Percentiles rank a stretch among this genome's conserved stretches.
phyloP scores from a whole-genome alignment of 2,797 vertebrate species.

The Myotis pilosus region DNA sequence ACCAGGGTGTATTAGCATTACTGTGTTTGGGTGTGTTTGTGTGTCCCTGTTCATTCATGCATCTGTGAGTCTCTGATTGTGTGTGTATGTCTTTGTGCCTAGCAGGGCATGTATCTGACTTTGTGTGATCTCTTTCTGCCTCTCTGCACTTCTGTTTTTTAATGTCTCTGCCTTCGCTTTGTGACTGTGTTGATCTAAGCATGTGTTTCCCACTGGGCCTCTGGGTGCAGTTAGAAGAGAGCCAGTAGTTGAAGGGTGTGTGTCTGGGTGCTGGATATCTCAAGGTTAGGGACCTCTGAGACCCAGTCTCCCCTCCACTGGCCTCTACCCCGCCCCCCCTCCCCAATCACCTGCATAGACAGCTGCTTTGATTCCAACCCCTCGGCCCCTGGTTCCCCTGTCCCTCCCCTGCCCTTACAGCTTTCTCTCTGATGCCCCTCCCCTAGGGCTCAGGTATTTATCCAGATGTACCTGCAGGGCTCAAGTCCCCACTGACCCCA shows the following conservation, averaged over 20 bases:
- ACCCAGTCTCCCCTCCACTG: neutral
- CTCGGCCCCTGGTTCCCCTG: neutral
- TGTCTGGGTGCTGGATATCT: no score
- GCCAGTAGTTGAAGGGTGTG: neutral
- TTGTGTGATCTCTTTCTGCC: neutral
- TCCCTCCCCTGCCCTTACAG: neutral
- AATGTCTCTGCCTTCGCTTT: neutral
- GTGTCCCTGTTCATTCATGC: neutral
- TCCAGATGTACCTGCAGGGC: neutral
- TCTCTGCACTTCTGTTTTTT: neutral
- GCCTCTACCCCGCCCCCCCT: neutral
- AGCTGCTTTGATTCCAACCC: no score
- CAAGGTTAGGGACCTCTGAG: neutral
- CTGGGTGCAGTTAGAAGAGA: neutral
- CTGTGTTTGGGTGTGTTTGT: neutral
- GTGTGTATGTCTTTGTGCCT: neutral
- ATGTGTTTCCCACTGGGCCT: neutral
- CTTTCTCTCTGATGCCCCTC: neutral
- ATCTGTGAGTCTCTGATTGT: conserved; percentile 28
- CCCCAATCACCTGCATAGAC: neutral
- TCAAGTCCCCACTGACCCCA: neutral
- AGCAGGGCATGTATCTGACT: neutral
- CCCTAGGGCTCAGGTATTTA: neutral
- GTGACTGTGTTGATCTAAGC: neutral
- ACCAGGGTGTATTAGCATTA: neutral